Conservation (phyloP, 2,113 vertebrate genomes). For the Psettodes erumei region DNA sequence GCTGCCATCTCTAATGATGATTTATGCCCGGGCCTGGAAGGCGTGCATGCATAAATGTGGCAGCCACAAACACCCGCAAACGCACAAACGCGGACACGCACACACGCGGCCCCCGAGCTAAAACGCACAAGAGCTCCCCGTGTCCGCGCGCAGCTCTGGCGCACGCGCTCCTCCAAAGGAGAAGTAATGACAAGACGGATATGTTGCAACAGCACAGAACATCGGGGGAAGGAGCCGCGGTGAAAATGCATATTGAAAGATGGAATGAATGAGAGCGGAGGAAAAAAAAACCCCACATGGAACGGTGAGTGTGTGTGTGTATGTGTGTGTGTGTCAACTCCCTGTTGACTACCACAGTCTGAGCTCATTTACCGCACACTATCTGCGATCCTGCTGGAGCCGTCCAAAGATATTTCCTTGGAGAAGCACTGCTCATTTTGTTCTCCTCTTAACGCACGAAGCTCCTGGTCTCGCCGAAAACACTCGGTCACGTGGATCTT, state of each 20-base stretch:
- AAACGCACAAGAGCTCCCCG: constrained; percentile 45
- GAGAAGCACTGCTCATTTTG: constrained; percentile 70
- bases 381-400: constrained; percentile 62
- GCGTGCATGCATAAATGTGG: constrained; percentile 76
- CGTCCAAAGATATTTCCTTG: constrained; percentile 73
- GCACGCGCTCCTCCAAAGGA: constrained; percentile 19
- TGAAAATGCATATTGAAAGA: constrained; percentile 63
- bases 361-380: constrained; percentile 72
- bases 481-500: constrained; percentile 48
- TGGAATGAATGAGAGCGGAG: constrained; percentile 53
- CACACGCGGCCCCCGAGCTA: constrained; percentile 54
- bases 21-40: constrained; percentile 74
- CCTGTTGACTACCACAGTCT: constrained; percentile 70
- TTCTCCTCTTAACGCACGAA: constrained; percentile 51
- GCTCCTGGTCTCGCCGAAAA: constrained; percentile 59
- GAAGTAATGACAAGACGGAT: constrained; percentile 61
- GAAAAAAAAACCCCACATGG: constrained; percentile 19
- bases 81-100: constrained; percentile 52
- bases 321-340: constrained; percentile 56
- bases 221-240: constrained; percentile 21
- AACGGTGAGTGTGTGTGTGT: neutral
- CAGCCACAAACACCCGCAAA: constrained; percentile 67
- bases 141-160: too few species aligned
- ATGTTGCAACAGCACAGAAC: constrained; percentile 42
- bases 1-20: constrained; percentile 80